Conservation (phyloP, 1,140 invertebrate genomes). For the Papilio polyxenes region DNA sequence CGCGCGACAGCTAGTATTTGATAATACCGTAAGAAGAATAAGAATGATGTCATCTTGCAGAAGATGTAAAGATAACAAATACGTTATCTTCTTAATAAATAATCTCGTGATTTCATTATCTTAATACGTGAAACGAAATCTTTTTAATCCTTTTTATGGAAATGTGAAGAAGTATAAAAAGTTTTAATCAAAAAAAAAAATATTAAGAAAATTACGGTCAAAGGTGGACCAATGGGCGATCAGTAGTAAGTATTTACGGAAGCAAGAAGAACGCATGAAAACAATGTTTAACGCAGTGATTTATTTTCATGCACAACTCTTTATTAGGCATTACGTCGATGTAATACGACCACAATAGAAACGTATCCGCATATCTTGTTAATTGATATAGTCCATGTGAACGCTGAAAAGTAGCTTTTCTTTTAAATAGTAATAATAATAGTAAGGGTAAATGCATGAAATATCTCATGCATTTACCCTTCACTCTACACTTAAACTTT, state of each 20-base stretch:
- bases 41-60: too few relatives aligned
- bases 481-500: not conserved
- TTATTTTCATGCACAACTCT: not conserved
- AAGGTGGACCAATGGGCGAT: too few relatives aligned
- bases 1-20: too few relatives aligned
- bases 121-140: too few relatives aligned
- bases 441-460: too few relatives aligned
- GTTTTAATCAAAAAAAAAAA: too few relatives aligned
- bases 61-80: too few relatives aligned
- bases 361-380: not conserved
- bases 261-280: not conserved
- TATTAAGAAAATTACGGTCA: too few relatives aligned
- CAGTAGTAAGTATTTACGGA: not conserved
- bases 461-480: not conserved
- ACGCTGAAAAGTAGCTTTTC: not conserved
- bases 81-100: not conserved
- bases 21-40: too few relatives aligned
- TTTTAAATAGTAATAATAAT: too few relatives aligned
- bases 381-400: not conserved
- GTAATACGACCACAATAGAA: not conserved
- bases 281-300: not conserved
- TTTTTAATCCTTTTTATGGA: too few relatives aligned
- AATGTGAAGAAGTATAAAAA: not conserved
- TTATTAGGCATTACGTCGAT: not conserved
- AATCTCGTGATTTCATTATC: too few relatives aligned